A percentile compares a stretch with the other conserved stretches of the same genome.
These are phyloP conservation scores for Tetranychus piercei DNA, from an alignment of 2,888 invertebrate genomes.

Conservation along the genomic window DNA sequence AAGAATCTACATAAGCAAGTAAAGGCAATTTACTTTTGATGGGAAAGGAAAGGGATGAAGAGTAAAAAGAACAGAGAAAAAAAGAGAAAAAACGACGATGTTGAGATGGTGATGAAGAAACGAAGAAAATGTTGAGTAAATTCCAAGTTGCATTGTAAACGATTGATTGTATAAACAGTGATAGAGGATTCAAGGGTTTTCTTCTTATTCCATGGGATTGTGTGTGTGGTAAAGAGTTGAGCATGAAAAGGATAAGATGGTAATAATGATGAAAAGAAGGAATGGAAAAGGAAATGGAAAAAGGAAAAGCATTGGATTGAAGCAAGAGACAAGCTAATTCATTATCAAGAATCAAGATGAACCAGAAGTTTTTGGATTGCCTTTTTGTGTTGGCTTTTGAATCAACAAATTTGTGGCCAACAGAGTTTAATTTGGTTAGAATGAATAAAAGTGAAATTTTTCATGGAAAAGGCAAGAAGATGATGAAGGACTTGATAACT, in stretches of 20 bases:
- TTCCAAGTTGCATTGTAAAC: neutral
- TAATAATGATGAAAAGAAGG: no score
- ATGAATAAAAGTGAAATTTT: no score
- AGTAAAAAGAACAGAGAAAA: neutral
- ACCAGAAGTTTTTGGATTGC: no score
- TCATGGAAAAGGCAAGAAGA: no score
- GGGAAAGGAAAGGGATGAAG: neutral
- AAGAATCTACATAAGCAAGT: neutral
- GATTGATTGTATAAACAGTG: neutral
- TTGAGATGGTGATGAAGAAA: slow-evolving; percentile 8
- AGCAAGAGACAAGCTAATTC: no score
- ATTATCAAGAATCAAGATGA: no score
- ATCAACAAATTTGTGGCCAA: no score
- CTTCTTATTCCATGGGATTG: neutral
- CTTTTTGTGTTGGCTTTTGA: no score
- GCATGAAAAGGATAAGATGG: neutral
- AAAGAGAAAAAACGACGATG: slow-evolving; percentile 7
- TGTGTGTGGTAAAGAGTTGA: neutral
- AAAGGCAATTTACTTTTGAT: neutral
- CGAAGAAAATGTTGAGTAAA: neutral
- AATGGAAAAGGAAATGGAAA: no score
- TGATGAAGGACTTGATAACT: no score
- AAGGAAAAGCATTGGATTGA: no score
- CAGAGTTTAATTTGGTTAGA: no score
- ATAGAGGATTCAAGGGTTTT: neutral